A percentile compares a stretch with the other conserved stretches of the same genome.
Evolutionary conservation across 2,113 vertebrate genomes (phyloP).

Genomic region (Malurus alboscapulatus): DNA sequence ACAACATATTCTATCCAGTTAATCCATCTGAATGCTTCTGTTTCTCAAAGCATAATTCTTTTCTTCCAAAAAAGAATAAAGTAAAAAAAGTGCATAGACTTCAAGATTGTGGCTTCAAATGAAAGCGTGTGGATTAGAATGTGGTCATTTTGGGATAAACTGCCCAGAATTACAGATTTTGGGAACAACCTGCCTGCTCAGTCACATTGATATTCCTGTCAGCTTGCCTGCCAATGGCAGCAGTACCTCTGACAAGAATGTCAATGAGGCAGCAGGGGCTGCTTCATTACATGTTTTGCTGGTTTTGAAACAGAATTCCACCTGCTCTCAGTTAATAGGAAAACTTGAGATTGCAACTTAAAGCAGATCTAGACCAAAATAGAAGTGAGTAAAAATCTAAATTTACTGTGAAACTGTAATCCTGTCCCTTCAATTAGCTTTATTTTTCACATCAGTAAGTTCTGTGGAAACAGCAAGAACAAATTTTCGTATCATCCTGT

Average conservation of each 20-base stretch:
- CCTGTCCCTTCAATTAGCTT: not conserved
- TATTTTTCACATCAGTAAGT: not conserved
- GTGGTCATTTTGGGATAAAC: not conserved
- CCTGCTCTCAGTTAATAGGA: not conserved
- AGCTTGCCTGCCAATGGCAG: not conserved
- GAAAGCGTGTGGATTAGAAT: not conserved
- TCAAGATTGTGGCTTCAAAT: not conserved
- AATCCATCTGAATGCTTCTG: not conserved
- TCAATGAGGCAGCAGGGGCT: not conserved
- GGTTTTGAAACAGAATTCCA: not conserved
- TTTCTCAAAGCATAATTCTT: not conserved
- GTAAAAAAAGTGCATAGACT: no score
- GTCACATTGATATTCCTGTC: constrained; percentile 3
- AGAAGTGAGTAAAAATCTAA: not conserved
- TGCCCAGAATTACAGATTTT: not conserved
- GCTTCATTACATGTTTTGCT: not conserved
- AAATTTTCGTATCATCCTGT: not conserved
- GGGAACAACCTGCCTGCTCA: not conserved
- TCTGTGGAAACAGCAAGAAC: not conserved
- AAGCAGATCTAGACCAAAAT: not conserved
- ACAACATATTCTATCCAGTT: not conserved
- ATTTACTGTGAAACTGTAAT: not conserved
- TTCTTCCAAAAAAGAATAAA: not conserved
- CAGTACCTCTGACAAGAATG: not conserved
- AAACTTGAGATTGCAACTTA: not conserved